A percentile compares a stretch with the other conserved stretches of the same genome.
These are phyloP conservation scores for Dipodomys spectabilis DNA, from an alignment of 2,113 vertebrate species.

Conservation along the genomic window DNA sequence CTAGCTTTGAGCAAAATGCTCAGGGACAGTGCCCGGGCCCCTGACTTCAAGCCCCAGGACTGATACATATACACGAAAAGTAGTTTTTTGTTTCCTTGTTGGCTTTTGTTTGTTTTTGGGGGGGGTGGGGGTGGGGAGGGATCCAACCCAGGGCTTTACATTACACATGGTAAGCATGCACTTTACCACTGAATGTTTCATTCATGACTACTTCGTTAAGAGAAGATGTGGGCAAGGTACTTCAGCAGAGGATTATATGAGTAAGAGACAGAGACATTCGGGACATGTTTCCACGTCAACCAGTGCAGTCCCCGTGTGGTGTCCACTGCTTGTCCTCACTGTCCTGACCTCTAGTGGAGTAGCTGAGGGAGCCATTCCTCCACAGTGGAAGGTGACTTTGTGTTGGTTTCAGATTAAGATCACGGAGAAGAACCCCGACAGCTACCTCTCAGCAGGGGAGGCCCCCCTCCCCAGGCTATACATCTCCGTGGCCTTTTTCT, in stretches of 20 bases:
- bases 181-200: too few relatives aligned
- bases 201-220: not conserved
- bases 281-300: not conserved
- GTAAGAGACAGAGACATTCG: not conserved
- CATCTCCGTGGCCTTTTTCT: conserved; percentile 92
- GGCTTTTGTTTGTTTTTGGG: not conserved
- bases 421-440: conserved; percentile 91
- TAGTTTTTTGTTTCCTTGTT: not conserved
- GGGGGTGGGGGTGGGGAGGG: not conserved
- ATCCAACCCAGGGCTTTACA: not conserved
- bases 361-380: not conserved
- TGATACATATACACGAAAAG: too few relatives aligned
- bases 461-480: conserved; percentile 93
- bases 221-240: not conserved
- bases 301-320: not conserved
- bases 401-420: conserved; percentile 88
- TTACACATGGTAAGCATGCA: not conserved
- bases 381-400: not conserved
- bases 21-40: too few relatives aligned
- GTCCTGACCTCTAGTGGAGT: not conserved
- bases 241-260: not conserved
- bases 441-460: conserved; percentile 92
- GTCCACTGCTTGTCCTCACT: not conserved
- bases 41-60: too few relatives aligned
- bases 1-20: too few relatives aligned